Evolutionary conservation across 2,113 vertebrate genomes (phyloP).

Genomic region (Tragelaphus strepsiceros): DNA sequence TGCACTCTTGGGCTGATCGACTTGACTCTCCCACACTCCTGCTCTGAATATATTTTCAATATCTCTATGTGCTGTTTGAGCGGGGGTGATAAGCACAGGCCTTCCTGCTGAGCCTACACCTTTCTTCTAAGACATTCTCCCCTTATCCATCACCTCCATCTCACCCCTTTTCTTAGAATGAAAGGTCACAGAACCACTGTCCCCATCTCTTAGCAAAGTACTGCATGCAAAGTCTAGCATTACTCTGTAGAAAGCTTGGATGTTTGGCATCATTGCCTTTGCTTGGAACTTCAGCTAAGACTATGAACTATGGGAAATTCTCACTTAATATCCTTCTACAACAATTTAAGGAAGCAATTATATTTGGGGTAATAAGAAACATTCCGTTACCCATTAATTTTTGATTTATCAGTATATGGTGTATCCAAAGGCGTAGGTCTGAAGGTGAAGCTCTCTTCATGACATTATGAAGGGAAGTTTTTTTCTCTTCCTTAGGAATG

Average conservation of each 20-base stretch:
- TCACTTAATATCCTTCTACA: not conserved
- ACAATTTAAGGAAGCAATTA: not conserved
- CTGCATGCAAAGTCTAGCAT: not conserved
- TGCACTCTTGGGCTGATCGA: not conserved
- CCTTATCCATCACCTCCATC: not conserved
- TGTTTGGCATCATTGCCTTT: not conserved
- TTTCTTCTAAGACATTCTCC: not conserved
- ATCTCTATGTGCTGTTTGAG: not conserved
- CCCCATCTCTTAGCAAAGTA: not conserved
- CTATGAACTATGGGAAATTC: not conserved
- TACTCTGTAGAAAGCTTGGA: not conserved
- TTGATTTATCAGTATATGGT: not conserved
- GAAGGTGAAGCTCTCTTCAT: not conserved
- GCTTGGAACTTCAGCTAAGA: not conserved
- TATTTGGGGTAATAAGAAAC: not conserved
- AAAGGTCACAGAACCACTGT: not conserved
- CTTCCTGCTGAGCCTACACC: not conserved
- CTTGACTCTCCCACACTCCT: not conserved
- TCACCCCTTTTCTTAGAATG: not conserved
- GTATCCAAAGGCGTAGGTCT: not conserved
- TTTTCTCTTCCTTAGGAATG: not conserved
- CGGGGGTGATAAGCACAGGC: not conserved
- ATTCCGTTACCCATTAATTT: not conserved
- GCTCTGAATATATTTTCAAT: not conserved
- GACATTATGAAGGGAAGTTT: not conserved